phyloP scores from a whole-genome alignment of 2,888 invertebrate genomes.

The Helleia helle region DNA sequence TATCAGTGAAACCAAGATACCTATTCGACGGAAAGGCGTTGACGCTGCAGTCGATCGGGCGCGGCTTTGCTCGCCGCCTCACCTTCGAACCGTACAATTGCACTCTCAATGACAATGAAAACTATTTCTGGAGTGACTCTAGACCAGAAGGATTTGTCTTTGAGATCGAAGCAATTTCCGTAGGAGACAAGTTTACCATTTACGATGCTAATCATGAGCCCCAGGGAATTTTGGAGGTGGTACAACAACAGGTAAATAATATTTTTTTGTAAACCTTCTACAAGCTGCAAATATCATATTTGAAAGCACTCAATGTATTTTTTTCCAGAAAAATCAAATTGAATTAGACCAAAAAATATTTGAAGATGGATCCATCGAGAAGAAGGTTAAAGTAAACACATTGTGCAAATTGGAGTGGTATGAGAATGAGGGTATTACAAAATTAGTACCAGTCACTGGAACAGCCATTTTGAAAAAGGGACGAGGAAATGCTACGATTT shows the following conservation, averaged over 20 bases:
- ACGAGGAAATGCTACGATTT: slow-evolving; percentile 63
- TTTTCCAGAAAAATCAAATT: slow-evolving; percentile 59
- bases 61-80: slow-evolving; percentile 82
- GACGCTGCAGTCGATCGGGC: slow-evolving; percentile 78
- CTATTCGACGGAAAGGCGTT: slow-evolving; percentile 80
- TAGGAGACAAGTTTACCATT: slow-evolving; percentile 82
- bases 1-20: slow-evolving; percentile 66
- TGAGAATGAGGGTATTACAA: slow-evolving; percentile 75
- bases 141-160: slow-evolving; percentile 82
- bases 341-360: slow-evolving; percentile 60
- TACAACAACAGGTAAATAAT: slow-evolving; percentile 75
- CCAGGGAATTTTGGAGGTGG: slow-evolving; percentile 79
- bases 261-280: not conserved
- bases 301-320: not conserved
- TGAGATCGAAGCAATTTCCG: slow-evolving; percentile 78
- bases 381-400: slow-evolving; percentile 75
- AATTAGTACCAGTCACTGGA: slow-evolving; percentile 75
- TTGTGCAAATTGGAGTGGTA: slow-evolving; percentile 81
- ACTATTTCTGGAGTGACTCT: slow-evolving; percentile 87
- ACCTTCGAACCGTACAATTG: slow-evolving; percentile 79
- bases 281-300: not conserved
- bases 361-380: slow-evolving; percentile 68
- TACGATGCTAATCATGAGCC: slow-evolving; percentile 78
- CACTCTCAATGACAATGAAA: slow-evolving; percentile 77
- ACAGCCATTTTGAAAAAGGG: slow-evolving; percentile 71